Conservation (phyloP, 2,888 invertebrate genomes). For the Ectemnius cavifrons region DNA sequence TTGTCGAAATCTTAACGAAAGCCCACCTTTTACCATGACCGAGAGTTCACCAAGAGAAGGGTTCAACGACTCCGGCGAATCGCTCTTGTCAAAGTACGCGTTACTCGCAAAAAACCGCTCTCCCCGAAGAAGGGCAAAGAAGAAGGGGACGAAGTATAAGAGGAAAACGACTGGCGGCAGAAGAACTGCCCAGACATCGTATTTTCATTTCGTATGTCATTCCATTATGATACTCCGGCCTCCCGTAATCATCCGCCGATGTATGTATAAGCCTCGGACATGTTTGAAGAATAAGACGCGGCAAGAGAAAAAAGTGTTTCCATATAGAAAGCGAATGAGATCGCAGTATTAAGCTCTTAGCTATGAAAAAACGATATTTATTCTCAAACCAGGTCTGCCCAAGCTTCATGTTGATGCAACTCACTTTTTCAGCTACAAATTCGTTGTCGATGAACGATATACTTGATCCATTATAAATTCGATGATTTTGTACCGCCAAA, state of each 20-base stretch:
- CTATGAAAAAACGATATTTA: no score
- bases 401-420: no score
- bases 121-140: slow-evolving; percentile 37
- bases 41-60: neutral
- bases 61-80: no score
- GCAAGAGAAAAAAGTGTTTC: neutral
- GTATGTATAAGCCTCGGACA: slow-evolving; percentile 5
- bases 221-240: slow-evolving; percentile 32
- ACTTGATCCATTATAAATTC: no score
- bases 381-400: no score
- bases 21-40: neutral
- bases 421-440: no score
- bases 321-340: no score
- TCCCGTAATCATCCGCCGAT: slow-evolving; percentile 18
- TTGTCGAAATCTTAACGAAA: no score
- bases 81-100: slow-evolving; percentile 7
- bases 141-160: slow-evolving; percentile 19
- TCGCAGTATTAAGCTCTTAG: no score
- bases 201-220: slow-evolving; percentile 44
- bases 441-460: no score
- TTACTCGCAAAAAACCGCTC: slow-evolving; percentile 19
- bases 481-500: no score
- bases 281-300: neutral
- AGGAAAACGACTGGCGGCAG: slow-evolving; percentile 19
- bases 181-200: slow-evolving; percentile 35